Evolutionary conservation across 1,140 invertebrate genomes (phyloP).

Genomic region (Neodiprion virginianus): DNA sequence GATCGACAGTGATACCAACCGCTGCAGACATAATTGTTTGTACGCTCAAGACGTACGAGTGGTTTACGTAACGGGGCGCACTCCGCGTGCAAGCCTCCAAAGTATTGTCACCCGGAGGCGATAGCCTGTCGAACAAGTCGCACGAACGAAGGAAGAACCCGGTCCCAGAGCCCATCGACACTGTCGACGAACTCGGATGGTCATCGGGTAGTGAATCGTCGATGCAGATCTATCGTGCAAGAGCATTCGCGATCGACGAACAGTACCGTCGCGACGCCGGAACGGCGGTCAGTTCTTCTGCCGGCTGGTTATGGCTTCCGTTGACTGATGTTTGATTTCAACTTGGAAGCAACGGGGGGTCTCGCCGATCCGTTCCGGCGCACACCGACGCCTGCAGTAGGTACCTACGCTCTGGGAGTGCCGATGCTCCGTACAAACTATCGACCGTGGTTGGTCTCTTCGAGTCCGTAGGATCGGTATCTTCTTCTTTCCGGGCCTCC

Average conservation of each 20-base stretch:
- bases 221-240: background rate
- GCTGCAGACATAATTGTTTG: slow-evolving; percentile 4
- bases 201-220: background rate
- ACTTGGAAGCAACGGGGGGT: background rate
- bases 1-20: slow-evolving; percentile 6
- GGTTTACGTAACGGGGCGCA: background rate
- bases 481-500: background rate
- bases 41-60: background rate
- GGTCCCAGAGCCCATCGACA: too few relatives aligned
- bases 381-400: background rate
- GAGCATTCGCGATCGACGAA: background rate
- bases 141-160: too few relatives aligned
- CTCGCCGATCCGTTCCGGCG: background rate
- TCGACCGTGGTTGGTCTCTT: too few relatives aligned
- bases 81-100: background rate
- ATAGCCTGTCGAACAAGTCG: too few relatives aligned
- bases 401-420: background rate
- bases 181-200: too few relatives aligned
- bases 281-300: background rate
- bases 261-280: background rate
- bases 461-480: too few relatives aligned
- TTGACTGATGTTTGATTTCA: slow-evolving; percentile 7
- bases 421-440: background rate
- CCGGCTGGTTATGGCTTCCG: background rate
- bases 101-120: background rate